A percentile compares a stretch with the other conserved stretches of the same genome.
These are phyloP conservation scores for Ophioninae sp. DNA, from an alignment of 2,888 invertebrate genomes.

Conservation along the genomic window DNA sequence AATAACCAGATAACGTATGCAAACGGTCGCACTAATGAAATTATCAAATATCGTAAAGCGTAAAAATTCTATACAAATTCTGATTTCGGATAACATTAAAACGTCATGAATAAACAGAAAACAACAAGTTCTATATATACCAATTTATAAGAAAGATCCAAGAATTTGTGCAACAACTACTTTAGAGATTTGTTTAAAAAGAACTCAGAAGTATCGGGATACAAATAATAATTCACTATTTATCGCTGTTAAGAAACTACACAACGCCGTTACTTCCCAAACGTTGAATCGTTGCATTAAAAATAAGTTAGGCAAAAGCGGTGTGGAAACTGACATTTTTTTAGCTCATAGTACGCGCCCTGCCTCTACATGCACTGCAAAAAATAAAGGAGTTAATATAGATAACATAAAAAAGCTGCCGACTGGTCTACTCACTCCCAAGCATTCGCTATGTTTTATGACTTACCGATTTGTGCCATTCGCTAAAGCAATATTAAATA, in stretches of 20 bases:
- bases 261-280: constrained; percentile 56
- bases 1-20: background rate
- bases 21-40: background rate
- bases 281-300: constrained; percentile 63
- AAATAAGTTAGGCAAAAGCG: constrained; percentile 36
- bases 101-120: background rate
- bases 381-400: too few relatives aligned
- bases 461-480: background rate
- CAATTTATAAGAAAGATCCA: background rate
- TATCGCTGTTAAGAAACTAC: constrained; percentile 56
- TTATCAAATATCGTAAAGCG: background rate
- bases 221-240: constrained; percentile 15
- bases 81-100: background rate
- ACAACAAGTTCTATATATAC: background rate
- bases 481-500: background rate
- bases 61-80: background rate
- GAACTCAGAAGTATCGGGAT: background rate
- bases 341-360: too few relatives aligned
- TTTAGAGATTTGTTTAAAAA: background rate
- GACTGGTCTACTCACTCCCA: background rate
- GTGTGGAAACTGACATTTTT: constrained; percentile 2
- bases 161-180: background rate
- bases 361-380: too few relatives aligned
- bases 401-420: background rate
- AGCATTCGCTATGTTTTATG: background rate